Evolutionary conservation across 1,140 invertebrate species (phyloP).

Genomic region (Matsumurasca onukii): DNA sequence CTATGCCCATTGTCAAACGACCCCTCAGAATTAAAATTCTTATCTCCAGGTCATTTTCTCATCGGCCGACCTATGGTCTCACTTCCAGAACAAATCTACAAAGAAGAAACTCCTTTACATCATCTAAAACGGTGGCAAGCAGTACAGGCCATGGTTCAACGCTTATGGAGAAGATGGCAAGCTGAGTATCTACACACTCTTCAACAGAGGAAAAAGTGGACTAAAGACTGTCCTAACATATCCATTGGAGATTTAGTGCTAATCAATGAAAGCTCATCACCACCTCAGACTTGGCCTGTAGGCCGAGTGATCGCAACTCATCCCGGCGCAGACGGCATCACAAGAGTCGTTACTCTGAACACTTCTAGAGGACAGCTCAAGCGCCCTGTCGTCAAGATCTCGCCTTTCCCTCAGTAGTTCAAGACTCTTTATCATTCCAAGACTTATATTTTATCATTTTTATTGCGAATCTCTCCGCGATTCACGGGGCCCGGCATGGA

Average conservation of each 20-base stretch:
- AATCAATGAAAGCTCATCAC: constrained; percentile 45
- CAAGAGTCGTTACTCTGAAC: neutral
- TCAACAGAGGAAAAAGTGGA: constrained; percentile 45
- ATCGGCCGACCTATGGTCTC: constrained; percentile 38
- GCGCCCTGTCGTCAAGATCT: neutral
- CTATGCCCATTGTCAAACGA: constrained; percentile 44
- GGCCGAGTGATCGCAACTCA: constrained; percentile 29
- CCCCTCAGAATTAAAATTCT: constrained; percentile 41
- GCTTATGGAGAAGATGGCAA: constrained; percentile 43
- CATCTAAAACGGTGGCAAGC: constrained; percentile 38
- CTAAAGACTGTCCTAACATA: constrained; percentile 27
- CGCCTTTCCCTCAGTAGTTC: neutral
- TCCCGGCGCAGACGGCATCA: constrained; percentile 11
- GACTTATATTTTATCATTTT: no score
- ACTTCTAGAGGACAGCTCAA: neutral
- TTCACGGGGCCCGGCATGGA: no score
- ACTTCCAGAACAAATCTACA: constrained; percentile 28
- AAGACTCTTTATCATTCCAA: no score
- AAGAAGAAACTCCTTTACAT: constrained; percentile 30
- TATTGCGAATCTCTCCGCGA: no score
- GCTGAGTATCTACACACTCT: constrained; percentile 39
- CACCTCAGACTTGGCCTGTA: constrained; percentile 37
- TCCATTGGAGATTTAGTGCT: constrained; percentile 45
- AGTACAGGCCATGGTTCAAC: constrained; percentile 34
- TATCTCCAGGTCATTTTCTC: constrained; percentile 46